phyloP scores from a whole-genome alignment of 2,888 invertebrate species.

The Cryptosula pallasiana region DNA sequence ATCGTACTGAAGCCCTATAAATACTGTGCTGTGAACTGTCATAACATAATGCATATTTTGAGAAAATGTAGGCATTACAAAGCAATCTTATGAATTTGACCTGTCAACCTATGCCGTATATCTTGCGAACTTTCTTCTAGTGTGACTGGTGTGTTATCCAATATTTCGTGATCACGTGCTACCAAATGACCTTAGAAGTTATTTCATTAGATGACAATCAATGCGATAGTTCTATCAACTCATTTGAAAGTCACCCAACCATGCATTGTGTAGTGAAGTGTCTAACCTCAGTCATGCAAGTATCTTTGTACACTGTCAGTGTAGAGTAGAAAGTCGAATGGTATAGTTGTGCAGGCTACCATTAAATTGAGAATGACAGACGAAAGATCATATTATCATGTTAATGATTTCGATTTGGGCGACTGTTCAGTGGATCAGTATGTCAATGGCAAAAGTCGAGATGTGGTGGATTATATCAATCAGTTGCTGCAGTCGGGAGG shows the following conservation, averaged over 20 bases:
- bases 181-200: no score
- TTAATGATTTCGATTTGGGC: neutral
- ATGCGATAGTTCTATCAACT: no score
- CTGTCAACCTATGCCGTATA: no score
- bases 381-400: neutral
- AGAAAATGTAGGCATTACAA: no score
- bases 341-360: neutral
- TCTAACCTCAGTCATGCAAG: neutral
- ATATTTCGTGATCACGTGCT: no score
- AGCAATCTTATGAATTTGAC: no score
- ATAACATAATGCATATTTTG: no score
- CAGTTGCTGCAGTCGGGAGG: constrained; percentile 6
- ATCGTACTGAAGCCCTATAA: no score
- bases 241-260: neutral
- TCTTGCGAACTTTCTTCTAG: no score
- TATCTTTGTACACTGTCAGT: neutral
- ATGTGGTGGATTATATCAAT: neutral
- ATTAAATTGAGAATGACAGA: neutral
- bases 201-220: no score
- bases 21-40: no score
- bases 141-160: no score
- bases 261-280: neutral
- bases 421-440: neutral
- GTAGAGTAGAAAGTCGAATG: neutral
- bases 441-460: neutral